Evolutionary conservation across 2,113 vertebrate species (phyloP).

Genomic region (Pao palembangensis): DNA sequence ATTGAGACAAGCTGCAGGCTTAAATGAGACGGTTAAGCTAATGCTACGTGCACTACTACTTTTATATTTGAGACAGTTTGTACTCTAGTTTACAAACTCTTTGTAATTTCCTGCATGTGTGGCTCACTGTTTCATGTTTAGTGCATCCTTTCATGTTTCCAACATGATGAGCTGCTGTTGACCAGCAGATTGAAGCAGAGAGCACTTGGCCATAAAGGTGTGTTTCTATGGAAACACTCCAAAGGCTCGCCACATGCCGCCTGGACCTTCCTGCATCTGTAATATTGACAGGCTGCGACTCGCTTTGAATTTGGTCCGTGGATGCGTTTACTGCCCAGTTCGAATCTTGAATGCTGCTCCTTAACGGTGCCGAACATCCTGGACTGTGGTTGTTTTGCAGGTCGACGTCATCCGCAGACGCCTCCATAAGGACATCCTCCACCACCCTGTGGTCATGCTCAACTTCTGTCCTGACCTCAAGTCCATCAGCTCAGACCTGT

Average conservation of each 20-base stretch:
- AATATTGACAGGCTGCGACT: conserved; percentile 39
- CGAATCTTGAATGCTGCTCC: not conserved
- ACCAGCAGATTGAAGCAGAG: conserved; percentile 52
- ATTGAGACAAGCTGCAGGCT: too few relatives aligned
- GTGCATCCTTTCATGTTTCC: conserved; percentile 19
- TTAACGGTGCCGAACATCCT: not conserved
- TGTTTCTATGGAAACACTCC: conserved; percentile 77
- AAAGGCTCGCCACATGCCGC: conserved; percentile 49
- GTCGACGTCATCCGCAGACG: conserved; percentile 87
- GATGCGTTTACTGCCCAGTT: not conserved
- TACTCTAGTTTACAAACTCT: too few relatives aligned
- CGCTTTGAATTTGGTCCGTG: conserved; percentile 1
- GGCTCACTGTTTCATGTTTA: too few relatives aligned
- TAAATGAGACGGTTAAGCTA: too few relatives aligned
- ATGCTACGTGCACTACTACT: too few relatives aligned
- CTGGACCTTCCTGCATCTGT: conserved; percentile 43
- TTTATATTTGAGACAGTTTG: too few relatives aligned
- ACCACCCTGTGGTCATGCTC: conserved; percentile 91
- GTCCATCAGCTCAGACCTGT: conserved; percentile 75
- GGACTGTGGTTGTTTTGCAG: conserved; percentile 58
- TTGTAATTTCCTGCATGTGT: too few relatives aligned
- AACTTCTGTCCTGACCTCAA: conserved; percentile 93
- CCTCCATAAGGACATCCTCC: conserved; percentile 91
- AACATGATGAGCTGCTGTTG: conserved; percentile 53
- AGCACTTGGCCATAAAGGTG: conserved; percentile 64